phyloP scores from a whole-genome alignment of 2,113 vertebrate genomes.

The Hoplias malabaricus region DNA sequence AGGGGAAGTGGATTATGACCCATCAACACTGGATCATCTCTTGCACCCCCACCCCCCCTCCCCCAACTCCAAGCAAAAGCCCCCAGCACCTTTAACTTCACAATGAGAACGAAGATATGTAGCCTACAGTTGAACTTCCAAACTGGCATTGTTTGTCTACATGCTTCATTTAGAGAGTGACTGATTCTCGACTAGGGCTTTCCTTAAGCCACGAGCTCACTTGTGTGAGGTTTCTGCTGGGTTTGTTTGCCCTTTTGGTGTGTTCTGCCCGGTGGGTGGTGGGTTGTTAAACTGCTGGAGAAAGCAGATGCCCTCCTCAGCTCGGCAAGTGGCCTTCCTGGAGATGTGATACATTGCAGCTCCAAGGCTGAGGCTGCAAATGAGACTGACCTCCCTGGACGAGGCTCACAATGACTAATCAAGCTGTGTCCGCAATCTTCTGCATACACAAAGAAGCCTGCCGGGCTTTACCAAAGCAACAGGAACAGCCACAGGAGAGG shows the following conservation, averaged over 20 bases:
- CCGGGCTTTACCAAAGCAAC: neutral
- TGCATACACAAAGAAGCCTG: constrained; percentile 38
- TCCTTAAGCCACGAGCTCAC: constrained; percentile 29
- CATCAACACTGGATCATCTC: constrained; percentile 27
- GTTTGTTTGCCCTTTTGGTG: constrained; percentile 48
- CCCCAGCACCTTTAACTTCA: constrained; percentile 19
- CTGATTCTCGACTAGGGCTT: constrained; percentile 11
- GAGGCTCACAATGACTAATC: constrained; percentile 2
- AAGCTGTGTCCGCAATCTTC: constrained; percentile 40
- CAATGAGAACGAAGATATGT: constrained; percentile 25
- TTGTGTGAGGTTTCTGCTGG: constrained; percentile 49
- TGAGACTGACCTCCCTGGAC: constrained; percentile 9
- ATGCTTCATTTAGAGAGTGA: constrained; percentile 11
- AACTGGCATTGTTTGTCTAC: constrained; percentile 31
- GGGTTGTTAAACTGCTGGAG: constrained; percentile 49
- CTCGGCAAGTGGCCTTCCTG: constrained; percentile 18
- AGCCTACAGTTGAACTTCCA: constrained; percentile 41
- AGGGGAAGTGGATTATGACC: constrained; percentile 39
- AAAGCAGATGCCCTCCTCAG: neutral
- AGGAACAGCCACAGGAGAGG: neutral
- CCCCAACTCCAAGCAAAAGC: neutral
- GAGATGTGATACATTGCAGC: constrained; percentile 42
- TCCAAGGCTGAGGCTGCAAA: constrained; percentile 22
- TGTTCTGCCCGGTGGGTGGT: constrained; percentile 18
- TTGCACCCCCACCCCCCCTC: constrained; percentile 16